A percentile compares a stretch with the other conserved stretches of the same genome.
These are phyloP conservation scores for Hyphantria cunea DNA, from an alignment of 1,140 invertebrate species.

Conservation along the genomic window DNA sequence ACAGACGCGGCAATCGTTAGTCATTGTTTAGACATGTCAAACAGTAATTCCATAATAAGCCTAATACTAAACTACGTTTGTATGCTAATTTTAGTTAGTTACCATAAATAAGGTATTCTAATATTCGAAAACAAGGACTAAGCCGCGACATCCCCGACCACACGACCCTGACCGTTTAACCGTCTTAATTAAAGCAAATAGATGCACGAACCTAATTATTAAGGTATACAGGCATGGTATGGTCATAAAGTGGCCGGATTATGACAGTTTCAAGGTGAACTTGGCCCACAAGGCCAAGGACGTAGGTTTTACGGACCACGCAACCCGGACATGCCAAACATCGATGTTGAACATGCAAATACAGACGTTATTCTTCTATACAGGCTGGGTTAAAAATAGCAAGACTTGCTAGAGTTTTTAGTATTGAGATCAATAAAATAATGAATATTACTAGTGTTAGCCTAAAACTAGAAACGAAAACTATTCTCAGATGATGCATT, in stretches of 20 bases:
- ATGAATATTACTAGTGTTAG: too few species aligned
- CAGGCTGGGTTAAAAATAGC: too few species aligned
- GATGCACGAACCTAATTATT: conserved; percentile 31
- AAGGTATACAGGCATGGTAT: conserved; percentile 9
- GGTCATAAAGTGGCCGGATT: conserved; percentile 16
- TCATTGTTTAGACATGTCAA: background rate
- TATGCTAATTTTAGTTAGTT: too few species aligned
- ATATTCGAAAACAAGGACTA: conserved; percentile 23
- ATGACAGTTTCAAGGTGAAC: conserved; percentile 28
- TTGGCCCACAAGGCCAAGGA: conserved; percentile 12
- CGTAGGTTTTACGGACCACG: conserved; percentile 5
- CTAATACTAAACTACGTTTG: conserved; percentile 6
- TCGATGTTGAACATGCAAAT: conserved; percentile 22
- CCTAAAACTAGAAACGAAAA: too few species aligned
- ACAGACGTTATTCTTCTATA: too few species aligned
- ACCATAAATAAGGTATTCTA: conserved; percentile 24
- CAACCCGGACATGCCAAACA: conserved; percentile 19
- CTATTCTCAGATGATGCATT: too few species aligned
- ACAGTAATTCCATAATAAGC: conserved; percentile 9
- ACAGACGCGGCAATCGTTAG: background rate
- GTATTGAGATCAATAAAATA: too few species aligned
- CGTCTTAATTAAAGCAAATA: conserved; percentile 32
- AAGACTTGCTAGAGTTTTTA: too few species aligned
- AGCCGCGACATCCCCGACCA: conserved; percentile 19
- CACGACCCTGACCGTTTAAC: conserved; percentile 22